phyloP scores from a whole-genome alignment of 2,113 vertebrate species.

The Pachypanchax playfairii region DNA sequence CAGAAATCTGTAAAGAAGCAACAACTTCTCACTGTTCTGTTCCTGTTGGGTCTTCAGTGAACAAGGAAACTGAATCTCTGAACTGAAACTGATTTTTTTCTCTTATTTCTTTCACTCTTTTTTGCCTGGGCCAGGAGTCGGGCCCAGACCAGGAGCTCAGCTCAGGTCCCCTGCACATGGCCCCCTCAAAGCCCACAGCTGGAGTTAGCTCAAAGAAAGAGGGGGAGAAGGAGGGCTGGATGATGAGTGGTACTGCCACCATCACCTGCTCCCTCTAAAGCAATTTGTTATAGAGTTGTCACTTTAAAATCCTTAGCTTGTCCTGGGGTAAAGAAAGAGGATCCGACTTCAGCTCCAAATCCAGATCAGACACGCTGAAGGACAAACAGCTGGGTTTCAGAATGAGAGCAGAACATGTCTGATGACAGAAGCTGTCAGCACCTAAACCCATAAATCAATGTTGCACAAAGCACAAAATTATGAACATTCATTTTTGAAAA shows the following conservation, averaged over 20 bases:
- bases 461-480: not conserved
- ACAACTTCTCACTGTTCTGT: too few relatives aligned
- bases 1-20: too few relatives aligned
- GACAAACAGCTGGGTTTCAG: constrained; percentile 52
- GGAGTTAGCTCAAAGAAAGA: constrained; percentile 59
- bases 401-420: not conserved
- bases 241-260: constrained; percentile 50
- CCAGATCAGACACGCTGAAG: constrained; percentile 58
- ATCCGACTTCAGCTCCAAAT: constrained; percentile 49
- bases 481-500: not conserved
- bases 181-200: constrained; percentile 66
- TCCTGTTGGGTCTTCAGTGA: too few relatives aligned
- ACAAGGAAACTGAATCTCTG: too few relatives aligned
- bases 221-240: constrained; percentile 38
- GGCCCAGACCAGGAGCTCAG: constrained; percentile 61
- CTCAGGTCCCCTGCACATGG: constrained; percentile 34
- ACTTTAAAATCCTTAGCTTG: constrained; percentile 69
- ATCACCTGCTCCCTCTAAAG: constrained; percentile 72
- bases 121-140: constrained; percentile 63
- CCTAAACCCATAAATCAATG: not conserved
- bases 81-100: constrained; percentile 20
- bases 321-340: constrained; percentile 67
- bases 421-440: not conserved
- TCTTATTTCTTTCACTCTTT: constrained; percentile 51
- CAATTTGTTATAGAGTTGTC: constrained; percentile 79